Evolutionary conservation across 2,797 vertebrate genomes (phyloP).

Genomic region (Lagodon rhomboides): DNA sequence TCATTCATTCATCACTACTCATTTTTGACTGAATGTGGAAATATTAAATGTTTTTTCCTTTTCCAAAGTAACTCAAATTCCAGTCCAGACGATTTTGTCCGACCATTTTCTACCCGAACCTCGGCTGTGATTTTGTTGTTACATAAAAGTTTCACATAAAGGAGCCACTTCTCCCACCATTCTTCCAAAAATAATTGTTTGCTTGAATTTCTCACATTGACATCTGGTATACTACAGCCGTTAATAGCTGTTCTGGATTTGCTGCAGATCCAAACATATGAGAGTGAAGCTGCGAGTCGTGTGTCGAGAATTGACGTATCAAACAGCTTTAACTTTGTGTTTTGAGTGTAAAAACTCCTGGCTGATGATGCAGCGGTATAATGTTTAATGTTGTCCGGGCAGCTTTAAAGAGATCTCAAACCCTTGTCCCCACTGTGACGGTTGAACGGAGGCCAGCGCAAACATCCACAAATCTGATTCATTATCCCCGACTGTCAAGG

Average conservation of each 20-base stretch:
- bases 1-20: too few relatives aligned
- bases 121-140: slow-evolving; percentile 15
- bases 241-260: background rate
- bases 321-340: slow-evolving; percentile 18
- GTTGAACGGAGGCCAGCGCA: slow-evolving; percentile 8
- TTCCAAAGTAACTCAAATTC: background rate
- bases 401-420: slow-evolving; percentile 66
- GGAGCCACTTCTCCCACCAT: slow-evolving; percentile 5
- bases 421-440: slow-evolving; percentile 16
- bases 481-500: slow-evolving; percentile 48
- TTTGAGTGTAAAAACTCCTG: slow-evolving; percentile 1
- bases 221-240: background rate
- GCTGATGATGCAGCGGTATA: slow-evolving; percentile 8
- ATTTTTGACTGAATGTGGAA: too few relatives aligned
- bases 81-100: background rate
- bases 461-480: slow-evolving; percentile 44
- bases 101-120: slow-evolving; percentile 1
- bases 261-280: background rate
- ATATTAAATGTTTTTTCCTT: background rate
- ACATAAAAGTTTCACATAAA: slow-evolving; percentile 34
- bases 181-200: background rate
- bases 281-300: background rate
- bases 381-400: slow-evolving; percentile 1
- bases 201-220: slow-evolving; percentile 6
- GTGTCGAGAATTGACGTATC: slow-evolving; percentile 23